These are phyloP conservation scores for Seira musarum DNA, from an alignment of 2,888 invertebrate genomes.

Conservation along the genomic window DNA sequence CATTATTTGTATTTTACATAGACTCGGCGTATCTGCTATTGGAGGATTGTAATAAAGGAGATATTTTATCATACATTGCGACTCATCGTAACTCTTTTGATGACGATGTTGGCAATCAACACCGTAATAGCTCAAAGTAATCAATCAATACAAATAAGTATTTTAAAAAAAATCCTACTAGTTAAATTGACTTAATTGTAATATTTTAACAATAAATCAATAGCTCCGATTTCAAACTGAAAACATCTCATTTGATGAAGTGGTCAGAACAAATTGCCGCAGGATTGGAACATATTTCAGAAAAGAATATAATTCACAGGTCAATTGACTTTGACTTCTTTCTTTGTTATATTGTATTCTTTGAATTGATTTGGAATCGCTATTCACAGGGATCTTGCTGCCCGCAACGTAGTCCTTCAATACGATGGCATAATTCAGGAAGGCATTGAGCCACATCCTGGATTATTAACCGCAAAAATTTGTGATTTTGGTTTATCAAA, in stretches of 20 bases:
- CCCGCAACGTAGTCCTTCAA: slow-evolving; percentile 55
- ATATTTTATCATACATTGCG: slow-evolving; percentile 30
- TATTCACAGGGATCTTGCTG: slow-evolving; percentile 62
- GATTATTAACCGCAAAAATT: slow-evolving; percentile 31
- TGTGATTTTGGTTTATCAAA: slow-evolving; percentile 59
- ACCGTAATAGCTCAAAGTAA: no score
- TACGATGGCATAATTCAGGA: neutral
- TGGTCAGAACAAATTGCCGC: slow-evolving; percentile 58
- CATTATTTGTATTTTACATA: no score
- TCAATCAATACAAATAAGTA: no score
- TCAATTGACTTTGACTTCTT: no score
- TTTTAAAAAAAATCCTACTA: no score
- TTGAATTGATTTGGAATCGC: no score
- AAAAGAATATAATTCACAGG: slow-evolving; percentile 38
- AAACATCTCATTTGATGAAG: slow-evolving; percentile 47
- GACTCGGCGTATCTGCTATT: slow-evolving; percentile 41
- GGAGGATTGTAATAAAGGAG: slow-evolving; percentile 38
- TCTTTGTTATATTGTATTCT: no score
- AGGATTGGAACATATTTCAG: slow-evolving; percentile 47
- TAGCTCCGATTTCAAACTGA: no score
- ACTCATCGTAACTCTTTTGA: no score
- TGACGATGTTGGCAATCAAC: no score
- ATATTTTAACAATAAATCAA: no score
- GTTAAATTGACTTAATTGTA: no score
- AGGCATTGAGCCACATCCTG: neutral